phyloP scores from a whole-genome alignment of 2,797 vertebrate genomes.

The Hylomyscus alleni region DNA sequence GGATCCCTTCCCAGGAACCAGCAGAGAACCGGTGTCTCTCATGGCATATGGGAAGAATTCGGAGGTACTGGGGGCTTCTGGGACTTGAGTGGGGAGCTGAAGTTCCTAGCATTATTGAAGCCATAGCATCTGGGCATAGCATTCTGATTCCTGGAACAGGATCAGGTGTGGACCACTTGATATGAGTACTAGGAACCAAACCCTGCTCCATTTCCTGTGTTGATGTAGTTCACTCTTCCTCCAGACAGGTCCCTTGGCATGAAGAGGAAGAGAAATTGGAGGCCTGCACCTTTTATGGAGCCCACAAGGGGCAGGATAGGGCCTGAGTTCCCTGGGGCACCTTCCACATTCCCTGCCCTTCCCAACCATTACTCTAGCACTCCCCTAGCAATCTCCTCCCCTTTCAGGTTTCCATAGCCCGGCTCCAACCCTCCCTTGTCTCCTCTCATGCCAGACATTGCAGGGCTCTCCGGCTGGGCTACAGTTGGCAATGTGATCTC shows the following conservation, averaged over 20 bases:
- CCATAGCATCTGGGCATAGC: no score
- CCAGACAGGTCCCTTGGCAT: background rate
- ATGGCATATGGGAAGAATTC: background rate
- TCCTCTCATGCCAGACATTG: background rate
- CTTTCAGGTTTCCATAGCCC: background rate
- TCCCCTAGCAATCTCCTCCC: background rate
- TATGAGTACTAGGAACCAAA: background rate
- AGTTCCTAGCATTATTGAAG: background rate
- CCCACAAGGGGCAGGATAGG: background rate
- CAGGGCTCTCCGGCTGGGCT: background rate
- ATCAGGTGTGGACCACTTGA: no score
- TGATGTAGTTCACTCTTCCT: background rate
- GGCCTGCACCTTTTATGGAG: background rate
- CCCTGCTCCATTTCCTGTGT: background rate
- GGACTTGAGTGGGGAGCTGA: background rate
- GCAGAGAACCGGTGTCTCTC: background rate
- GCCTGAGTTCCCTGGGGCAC: background rate
- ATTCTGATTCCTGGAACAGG: background rate
- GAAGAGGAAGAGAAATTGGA: background rate
- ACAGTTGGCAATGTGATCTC: background rate
- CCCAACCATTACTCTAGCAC: no score
- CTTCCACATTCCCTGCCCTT: no score
- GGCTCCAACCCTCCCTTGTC: background rate
- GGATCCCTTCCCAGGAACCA: background rate
- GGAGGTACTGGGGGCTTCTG: background rate